These are phyloP conservation scores for Mylabris phalerata DNA, from an alignment of 1,140 invertebrate genomes.

Conservation along the genomic window DNA sequence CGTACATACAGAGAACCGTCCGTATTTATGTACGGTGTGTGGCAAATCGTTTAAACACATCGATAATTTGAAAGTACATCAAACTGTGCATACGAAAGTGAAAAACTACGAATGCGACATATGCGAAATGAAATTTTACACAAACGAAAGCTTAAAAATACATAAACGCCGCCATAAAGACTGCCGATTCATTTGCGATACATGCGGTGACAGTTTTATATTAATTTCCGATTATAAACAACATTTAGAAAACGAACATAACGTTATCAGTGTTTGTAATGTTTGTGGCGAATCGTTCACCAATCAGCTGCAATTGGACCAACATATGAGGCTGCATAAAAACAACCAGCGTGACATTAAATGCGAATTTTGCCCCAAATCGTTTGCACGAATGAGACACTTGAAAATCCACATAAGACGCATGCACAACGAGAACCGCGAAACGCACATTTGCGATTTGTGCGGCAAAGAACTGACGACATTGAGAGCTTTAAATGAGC, in stretches of 20 bases:
- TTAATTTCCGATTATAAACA: background rate
- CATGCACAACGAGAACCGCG: slow-evolving; percentile 55
- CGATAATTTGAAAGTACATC: slow-evolving; percentile 40
- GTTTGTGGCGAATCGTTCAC: slow-evolving; percentile 74
- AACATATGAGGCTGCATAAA: slow-evolving; percentile 63
- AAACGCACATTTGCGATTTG: slow-evolving; percentile 57
- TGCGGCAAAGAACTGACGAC: slow-evolving; percentile 69
- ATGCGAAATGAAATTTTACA: slow-evolving; percentile 36
- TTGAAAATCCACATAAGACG: slow-evolving; percentile 52
- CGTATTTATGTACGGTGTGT: slow-evolving; percentile 53
- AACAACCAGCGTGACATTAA: slow-evolving; percentile 62
- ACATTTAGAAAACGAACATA: slow-evolving; percentile 4
- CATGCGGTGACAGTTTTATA: slow-evolving; percentile 46
- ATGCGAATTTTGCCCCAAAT: slow-evolving; percentile 60
- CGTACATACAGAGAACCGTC: slow-evolving; percentile 50
- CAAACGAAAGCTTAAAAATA: slow-evolving; percentile 39
- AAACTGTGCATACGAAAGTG: background rate
- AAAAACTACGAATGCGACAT: background rate
- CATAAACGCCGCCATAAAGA: slow-evolving; percentile 46
- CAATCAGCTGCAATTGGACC: slow-evolving; percentile 60
- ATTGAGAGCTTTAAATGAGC: background rate
- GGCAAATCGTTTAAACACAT: slow-evolving; percentile 46
- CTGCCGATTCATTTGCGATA: slow-evolving; percentile 51
- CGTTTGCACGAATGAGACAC: slow-evolving; percentile 57
- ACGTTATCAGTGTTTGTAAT: slow-evolving; percentile 46